These are phyloP conservation scores for Lepidochrysops patricia DNA, from an alignment of 2,888 invertebrate species.

Conservation along the genomic window DNA sequence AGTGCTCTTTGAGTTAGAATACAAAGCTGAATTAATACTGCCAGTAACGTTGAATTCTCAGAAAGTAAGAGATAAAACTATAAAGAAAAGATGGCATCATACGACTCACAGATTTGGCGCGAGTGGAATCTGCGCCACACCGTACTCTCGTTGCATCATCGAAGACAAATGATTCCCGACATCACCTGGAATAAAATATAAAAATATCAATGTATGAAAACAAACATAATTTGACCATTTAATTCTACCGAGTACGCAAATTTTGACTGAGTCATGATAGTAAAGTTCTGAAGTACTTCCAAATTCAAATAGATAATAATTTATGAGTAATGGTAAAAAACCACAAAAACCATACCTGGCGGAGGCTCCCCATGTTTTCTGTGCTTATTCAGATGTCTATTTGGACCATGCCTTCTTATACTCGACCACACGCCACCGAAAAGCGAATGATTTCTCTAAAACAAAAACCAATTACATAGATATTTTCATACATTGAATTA, in stretches of 20 bases:
- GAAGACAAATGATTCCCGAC: constrained; percentile 67
- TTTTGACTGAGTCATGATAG: neutral
- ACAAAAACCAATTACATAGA: neutral
- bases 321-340: no score
- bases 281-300: neutral
- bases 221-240: no score
- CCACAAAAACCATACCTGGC: constrained; percentile 38
- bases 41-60: no score
- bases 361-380: constrained; percentile 50
- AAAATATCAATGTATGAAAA: no score
- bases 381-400: constrained; percentile 52
- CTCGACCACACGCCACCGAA: constrained; percentile 98
- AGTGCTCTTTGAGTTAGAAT: neutral
- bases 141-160: constrained; percentile 69
- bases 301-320: no score
- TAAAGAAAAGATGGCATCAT: neutral
- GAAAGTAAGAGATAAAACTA: neutral
- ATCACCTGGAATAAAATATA: constrained; percentile 32
- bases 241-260: neutral
- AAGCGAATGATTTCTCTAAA: constrained; percentile 94
- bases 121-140: constrained; percentile 49
- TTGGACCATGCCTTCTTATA: constrained; percentile 83
- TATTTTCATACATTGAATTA: neutral
- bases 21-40: no score
- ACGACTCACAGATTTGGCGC: constrained; percentile 57